Base-by-base conservation (phyloP, 2,888 invertebrate genomes). In the Zhuqinia jingwanae region DNA sequence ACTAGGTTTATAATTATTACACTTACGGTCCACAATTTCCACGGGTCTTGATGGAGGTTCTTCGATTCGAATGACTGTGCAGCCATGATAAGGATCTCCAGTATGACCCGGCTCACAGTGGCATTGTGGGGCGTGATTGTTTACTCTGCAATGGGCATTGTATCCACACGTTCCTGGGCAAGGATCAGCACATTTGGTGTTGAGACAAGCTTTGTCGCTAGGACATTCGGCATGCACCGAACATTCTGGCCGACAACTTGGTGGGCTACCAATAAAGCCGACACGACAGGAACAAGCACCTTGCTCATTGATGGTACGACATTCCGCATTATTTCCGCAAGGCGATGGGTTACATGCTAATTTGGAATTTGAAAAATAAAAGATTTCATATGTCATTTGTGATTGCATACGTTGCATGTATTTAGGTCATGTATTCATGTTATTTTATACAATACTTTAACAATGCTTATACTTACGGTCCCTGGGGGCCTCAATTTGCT, bases 341-440 rank as follows among this genome's bases (percentile, higher is more conserved):
- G 97, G 97, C 56, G 96, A 96, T 87, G 96, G 96, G 92, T 95
- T 95, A 93, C 97, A 97, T n/a, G 96, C n/a, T n/a, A n/a, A n/a
- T n/a, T n/a, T n/a, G n/a, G n/a, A n/a, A n/a, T n/a, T n/a, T n/a
- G n/a, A n/a, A n/a, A n/a, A n/a, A n/a, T n/a, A n/a, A n/a, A n/a
- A n/a, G n/a, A n/a, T n/a, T n/a, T n/a, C n/a, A n/a, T n/a, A n/a
- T n/a, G n/a, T n/a, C n/a, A n/a, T n/a, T n/a, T n/a, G n/a, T n/a
- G n/a, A n/a, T n/a, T n/a, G n/a, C n/a, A n/a, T n/a, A n/a, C n/a
- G n/a, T n/a, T n/a, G n/a, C n/a, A n/a, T n/a, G n/a, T n/a, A n/a
- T n/a, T n/a, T n/a, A n/a, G n/a, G n/a, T n/a, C n/a, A n/a, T n/a
- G n/a, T n/a, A n/a, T n/a, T n/a, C n/a, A n/a, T n/a, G n/a, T n/a